Evolutionary conservation across 2,113 vertebrate genomes (phyloP), one percentile per base, ranked within the genome.

Genomic region (Xyrauchen texanus): DNA sequence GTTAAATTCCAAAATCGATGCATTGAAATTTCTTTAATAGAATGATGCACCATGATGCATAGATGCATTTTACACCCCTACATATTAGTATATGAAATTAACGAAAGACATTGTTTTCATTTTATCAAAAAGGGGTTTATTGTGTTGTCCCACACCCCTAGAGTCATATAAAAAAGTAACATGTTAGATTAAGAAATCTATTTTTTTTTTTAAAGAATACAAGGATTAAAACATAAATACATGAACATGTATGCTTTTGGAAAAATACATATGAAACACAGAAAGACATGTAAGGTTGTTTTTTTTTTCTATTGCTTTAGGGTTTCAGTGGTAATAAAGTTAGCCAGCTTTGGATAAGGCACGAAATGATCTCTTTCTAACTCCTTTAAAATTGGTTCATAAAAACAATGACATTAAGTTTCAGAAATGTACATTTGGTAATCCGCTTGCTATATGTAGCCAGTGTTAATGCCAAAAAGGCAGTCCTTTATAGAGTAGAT

Each of bases 191-290:
- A 82, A 88, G 89, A 86, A 84, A 85, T 34, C 21, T 34, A 1
- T 34, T 34, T 34, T 34, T 34, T 34, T 34, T 34, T 34, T 34
- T 34, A 1, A 34, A 81, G 83, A 87, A 86, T 88, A 88, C 82
- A 85, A 77, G 75, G 89, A 89, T 89, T 92, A 90, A 89, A 88
- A 88, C 82, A 82, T 90, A 92, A 90, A 91, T 90, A 93, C 85
- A 90, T 58, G 82, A 79, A 83, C 42, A 82, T 34, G 73, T 79
- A 73, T 77, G 34, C 71, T 82, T 67, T 53, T 83, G 81, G 47
- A 87, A 86, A 88, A 86, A 86, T 81, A 88, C 81, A 86, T 78
- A 85, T 73, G 21, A 34, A 82, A 68, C 57, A 84, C 68, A 79
- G 81, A 82, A 73, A 53, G 68, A 73, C 66, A 63, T 83, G 87